Conservation (phyloP, 2,888 invertebrate species). For the Xestia xanthographa region DNA sequence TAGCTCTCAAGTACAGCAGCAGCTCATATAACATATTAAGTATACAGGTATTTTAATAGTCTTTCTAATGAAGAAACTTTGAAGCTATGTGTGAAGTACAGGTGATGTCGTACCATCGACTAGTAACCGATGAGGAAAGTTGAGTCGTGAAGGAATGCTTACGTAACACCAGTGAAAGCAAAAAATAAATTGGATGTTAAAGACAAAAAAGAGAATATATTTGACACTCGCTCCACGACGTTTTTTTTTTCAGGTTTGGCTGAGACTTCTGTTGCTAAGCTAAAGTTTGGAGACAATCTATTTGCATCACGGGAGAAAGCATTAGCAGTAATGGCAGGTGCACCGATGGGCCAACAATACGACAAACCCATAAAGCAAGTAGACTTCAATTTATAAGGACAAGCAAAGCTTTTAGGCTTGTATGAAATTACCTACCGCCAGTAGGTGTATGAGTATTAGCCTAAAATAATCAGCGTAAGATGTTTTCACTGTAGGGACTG, state of each 20-base stretch:
- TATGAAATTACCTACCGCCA: too few relatives aligned
- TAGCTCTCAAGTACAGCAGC: constrained; percentile 12
- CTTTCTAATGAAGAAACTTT: constrained; percentile 42
- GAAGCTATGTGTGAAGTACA: constrained; percentile 42
- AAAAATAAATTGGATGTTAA: constrained; percentile 59
- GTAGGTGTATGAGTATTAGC: background rate
- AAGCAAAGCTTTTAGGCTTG: too few relatives aligned
- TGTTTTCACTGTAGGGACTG: background rate
- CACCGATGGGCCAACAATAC: too few relatives aligned
- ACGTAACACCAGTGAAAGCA: constrained; percentile 61
- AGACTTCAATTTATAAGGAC: too few relatives aligned
- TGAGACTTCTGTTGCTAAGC: constrained; percentile 4
- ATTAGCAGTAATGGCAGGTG: background rate
- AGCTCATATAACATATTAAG: constrained; percentile 27
- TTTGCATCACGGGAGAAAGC: background rate
- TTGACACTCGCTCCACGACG: constrained; percentile 9
- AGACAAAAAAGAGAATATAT: constrained; percentile 41
- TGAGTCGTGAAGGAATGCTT: constrained; percentile 56
- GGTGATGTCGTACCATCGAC: constrained; percentile 26
- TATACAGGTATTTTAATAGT: constrained; percentile 44
- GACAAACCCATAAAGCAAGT: background rate
- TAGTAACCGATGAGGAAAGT: constrained; percentile 50
- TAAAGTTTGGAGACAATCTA: background rate
- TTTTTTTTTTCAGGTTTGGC: constrained; percentile 1
- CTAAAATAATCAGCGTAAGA: background rate